These are phyloP conservation scores for Sturnira hondurensis DNA, from an alignment of 2,113 vertebrate genomes.

Conservation along the genomic window DNA sequence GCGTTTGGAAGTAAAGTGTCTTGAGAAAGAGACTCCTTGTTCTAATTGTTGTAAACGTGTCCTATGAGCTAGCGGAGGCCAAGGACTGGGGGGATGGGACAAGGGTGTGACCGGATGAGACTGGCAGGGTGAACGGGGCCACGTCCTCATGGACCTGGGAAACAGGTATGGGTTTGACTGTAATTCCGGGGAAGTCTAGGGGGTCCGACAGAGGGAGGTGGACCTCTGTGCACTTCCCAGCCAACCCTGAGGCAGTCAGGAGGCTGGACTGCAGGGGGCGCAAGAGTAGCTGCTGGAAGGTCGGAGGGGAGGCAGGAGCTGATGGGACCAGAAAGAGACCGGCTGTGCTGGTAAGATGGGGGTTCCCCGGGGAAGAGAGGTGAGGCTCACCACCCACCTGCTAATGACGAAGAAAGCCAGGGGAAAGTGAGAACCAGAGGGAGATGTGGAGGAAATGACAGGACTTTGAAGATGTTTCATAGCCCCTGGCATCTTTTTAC, in stretches of 20 bases:
- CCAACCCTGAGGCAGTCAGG: background rate
- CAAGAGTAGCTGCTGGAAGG: background rate
- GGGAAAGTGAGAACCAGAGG: background rate
- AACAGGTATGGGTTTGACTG: background rate
- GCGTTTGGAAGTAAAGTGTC: background rate
- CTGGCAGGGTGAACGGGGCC: background rate
- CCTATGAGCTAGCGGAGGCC: background rate
- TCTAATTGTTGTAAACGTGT: background rate
- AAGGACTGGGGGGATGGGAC: background rate
- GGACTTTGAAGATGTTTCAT: background rate
- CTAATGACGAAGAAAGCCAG: background rate
- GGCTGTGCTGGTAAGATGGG: too few relatives aligned
- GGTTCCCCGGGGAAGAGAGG: background rate
- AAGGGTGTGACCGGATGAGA: background rate
- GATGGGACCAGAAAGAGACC: too few relatives aligned
- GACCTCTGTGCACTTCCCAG: background rate
- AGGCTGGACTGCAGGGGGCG: background rate
- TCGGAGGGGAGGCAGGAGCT: too few relatives aligned
- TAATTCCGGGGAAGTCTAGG: background rate
- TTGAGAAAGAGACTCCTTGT: background rate
- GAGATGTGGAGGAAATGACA: background rate
- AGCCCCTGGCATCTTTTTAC: background rate
- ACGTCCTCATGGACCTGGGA: background rate
- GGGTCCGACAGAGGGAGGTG: background rate
- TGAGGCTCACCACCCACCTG: background rate